A percentile compares a stretch with the other conserved stretches of the same genome.
Conservation (phyloP, 2,888 invertebrate genomes). For the Prosapia bicincta region DNA sequence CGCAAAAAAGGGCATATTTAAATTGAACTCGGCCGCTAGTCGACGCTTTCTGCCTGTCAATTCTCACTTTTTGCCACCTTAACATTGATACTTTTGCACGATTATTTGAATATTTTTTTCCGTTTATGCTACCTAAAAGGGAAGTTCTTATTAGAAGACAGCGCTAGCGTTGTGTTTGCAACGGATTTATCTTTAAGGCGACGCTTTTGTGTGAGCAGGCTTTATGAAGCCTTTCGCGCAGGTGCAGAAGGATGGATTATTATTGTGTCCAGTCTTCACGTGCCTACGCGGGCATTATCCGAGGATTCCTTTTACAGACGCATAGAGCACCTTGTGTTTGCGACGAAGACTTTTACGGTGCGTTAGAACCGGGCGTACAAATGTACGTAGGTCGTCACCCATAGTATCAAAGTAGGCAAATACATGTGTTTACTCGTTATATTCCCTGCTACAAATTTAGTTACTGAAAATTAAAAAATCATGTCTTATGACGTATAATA, state of each 20-base stretch:
- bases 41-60: constrained; percentile 6
- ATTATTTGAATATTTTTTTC: constrained; percentile 26
- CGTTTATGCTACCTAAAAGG: constrained; percentile 12
- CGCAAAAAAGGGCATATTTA: constrained; percentile 25
- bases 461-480: too few relatives aligned
- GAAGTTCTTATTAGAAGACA: constrained; percentile 14
- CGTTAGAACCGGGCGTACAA: background rate
- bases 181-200: background rate
- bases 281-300: background rate
- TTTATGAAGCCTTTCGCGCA: background rate
- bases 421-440: too few relatives aligned
- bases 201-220: background rate
- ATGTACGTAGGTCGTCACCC: background rate
- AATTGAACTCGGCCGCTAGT: constrained; percentile 1
- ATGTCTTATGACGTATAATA: too few relatives aligned
- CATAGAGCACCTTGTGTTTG: background rate
- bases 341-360: background rate
- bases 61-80: constrained; percentile 17
- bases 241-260: background rate
- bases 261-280: background rate
- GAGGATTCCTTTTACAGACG: background rate
- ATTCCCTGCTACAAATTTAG: too few relatives aligned
- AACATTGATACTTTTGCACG: constrained; percentile 17
- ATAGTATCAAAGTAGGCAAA: too few relatives aligned
- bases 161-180: background rate